A percentile compares a stretch with the other conserved stretches of the same genome.
phyloP scores from a whole-genome alignment of 64 coral and sea anemone genomes.

The Stichodactyla helianthus region DNA sequence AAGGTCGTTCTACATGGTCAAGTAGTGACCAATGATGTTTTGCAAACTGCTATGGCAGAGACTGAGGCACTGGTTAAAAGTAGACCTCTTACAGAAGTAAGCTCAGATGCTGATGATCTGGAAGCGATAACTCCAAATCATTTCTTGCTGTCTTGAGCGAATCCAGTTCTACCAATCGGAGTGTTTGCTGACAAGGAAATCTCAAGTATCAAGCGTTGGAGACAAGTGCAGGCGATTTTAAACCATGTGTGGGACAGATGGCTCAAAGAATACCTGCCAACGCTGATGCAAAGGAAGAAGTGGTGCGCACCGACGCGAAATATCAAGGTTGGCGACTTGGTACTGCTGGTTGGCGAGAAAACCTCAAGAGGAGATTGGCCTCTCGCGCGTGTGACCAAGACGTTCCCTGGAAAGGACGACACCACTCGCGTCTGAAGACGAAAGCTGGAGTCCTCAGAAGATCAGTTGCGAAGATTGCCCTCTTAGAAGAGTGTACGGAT shows the following conservation, averaged over 20 bases:
- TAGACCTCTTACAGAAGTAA: slow-evolving; percentile 8
- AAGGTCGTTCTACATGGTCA: slow-evolving; percentile 11
- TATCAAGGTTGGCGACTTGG: slow-evolving; percentile 2
- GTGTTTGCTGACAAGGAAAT: slow-evolving; percentile 31
- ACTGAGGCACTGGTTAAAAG: slow-evolving; percentile 28
- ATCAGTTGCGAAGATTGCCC: slow-evolving; percentile 3
- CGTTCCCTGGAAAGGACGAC: slow-evolving; percentile 9
- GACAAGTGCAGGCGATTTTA: slow-evolving; percentile 9
- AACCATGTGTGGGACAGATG: slow-evolving; percentile 17
- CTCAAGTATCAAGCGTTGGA: slow-evolving; percentile 8
- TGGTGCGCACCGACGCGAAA: not conserved
- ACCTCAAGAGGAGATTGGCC: slow-evolving; percentile 28
- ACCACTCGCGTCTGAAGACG: not conserved
- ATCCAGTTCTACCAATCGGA: not conserved
- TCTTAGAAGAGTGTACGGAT: slow-evolving; percentile 29
- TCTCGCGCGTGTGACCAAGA: not conserved
- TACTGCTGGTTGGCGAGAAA: not conserved
- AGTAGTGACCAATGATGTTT: slow-evolving; percentile 20
- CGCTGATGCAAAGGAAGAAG: not conserved
- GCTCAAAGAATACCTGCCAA: slow-evolving; percentile 16
- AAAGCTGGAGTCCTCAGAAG: not conserved
- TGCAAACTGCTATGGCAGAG: slow-evolving; percentile 30
- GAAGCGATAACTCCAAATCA: slow-evolving; percentile 38
- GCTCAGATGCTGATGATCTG: slow-evolving; percentile 18
- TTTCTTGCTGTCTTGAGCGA: not conserved